A percentile compares a stretch with the other conserved stretches of the same genome.
These are phyloP conservation scores for Carollia perspicillata DNA, from an alignment of 2,113 vertebrate species.

Conservation along the genomic window DNA sequence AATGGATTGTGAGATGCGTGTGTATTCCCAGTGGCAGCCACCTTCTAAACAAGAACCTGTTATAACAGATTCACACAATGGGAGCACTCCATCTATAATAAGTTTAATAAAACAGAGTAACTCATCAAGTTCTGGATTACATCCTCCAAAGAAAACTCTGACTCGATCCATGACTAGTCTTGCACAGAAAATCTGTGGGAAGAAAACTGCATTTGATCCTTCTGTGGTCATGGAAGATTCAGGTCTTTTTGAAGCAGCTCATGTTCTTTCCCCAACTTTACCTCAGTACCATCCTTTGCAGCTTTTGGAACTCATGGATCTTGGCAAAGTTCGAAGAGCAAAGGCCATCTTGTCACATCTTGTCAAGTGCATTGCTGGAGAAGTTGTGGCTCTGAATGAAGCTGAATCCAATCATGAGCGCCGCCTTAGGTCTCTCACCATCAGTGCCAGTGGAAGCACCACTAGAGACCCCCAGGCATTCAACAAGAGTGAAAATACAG, in stretches of 20 bases:
- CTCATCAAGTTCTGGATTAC: constrained; percentile 81
- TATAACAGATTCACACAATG: constrained; percentile 79
- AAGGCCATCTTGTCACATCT: constrained; percentile 97
- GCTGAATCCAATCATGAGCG: constrained; percentile 84
- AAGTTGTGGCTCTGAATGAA: constrained; percentile 92
- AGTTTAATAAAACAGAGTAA: constrained; percentile 88
- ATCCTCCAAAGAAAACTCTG: constrained; percentile 87
- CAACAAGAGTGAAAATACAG: constrained; percentile 88
- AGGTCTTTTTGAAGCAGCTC: constrained; percentile 97
- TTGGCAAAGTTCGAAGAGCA: constrained; percentile 93
- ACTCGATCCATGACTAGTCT: constrained; percentile 96
- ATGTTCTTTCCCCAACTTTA: constrained; percentile 93
- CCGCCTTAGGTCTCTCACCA: constrained; percentile 91
- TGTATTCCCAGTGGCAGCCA: constrained; percentile 98
- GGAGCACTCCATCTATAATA: constrained; percentile 87
- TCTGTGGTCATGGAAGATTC: constrained; percentile 93
- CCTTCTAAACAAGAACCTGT: constrained; percentile 80
- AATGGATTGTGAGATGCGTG: constrained; percentile 99
- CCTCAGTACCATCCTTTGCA: constrained; percentile 98
- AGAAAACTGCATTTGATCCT: constrained; percentile 89
- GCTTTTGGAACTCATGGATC: constrained; percentile 96
- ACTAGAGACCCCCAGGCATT: constrained; percentile 91
- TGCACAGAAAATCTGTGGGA: constrained; percentile 96
- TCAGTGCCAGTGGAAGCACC: constrained; percentile 95
- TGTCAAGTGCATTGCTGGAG: constrained; percentile 97